Base-by-base conservation (phyloP, 2,888 invertebrate species). In the Oeneis ivallda region DNA sequence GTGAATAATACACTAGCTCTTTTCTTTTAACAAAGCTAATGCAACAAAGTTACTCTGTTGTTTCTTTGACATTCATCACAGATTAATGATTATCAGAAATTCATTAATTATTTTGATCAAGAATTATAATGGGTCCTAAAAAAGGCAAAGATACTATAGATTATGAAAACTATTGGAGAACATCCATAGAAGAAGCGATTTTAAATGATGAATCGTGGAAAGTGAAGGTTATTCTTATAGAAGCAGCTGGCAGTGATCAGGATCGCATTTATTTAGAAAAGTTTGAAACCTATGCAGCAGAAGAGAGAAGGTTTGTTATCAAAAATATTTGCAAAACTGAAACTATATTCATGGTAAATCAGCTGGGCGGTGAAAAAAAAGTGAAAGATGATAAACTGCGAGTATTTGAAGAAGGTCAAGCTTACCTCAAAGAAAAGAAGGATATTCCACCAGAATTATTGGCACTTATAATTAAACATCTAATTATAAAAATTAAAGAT, bases 311-410 rank as follows among this genome's bases (percentile, higher is more conserved):
- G 71, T 91, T 87, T 74, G 89, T 92, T 0, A 79, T 91, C 2
- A 92, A 90, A 76, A 91, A 88, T 73, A 90, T 92, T 59, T 86
- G 86, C 68, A 89, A 86, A 79, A 85, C 88, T 0, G 90, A 92
- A 79, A 90, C 91, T 3, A 85, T 86, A 62, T 91, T 91, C 69
- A 92, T 92, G 92, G 79, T 91, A 4, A 91, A 90, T 72, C 91
- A 91, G 75, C 79, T 91, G 7, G 91, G 91, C 6, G 83, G 80
- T 11, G 90, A 90, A 59, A 90, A 89, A 72, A 89, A 89, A 72
- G 75, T 84, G 0, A 89, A 85, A 77, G 87, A 90, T 72, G 85
- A 85, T 13, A 86, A 76, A 74, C 75, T 86, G 26, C 74, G 85
- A 62, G 85, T 92, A 45, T 92, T 92, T 70, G 90, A 90, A 77